Conservation (phyloP, 1,140 invertebrate genomes). For the Lepidurus couesii region DNA sequence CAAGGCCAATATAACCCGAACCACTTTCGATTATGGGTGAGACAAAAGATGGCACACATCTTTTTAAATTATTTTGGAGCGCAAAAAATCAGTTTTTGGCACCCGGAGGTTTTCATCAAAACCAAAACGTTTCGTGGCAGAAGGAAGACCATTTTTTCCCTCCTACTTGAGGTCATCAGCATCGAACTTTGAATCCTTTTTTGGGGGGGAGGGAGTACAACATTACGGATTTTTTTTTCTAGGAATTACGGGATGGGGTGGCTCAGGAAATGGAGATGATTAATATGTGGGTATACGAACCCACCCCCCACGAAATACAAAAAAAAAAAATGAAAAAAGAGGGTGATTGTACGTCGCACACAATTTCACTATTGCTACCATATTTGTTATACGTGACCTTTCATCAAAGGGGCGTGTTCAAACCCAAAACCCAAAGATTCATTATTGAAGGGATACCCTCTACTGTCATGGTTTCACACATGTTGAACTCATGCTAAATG, state of each 20-base stretch:
- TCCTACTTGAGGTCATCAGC: background rate
- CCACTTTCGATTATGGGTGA: slow-evolving; percentile 7
- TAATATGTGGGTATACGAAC: background rate
- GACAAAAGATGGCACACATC: background rate
- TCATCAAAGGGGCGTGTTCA: slow-evolving; percentile 8
- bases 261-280: background rate
- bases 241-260: background rate
- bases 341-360: slow-evolving; percentile 20
- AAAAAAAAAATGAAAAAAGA: background rate
- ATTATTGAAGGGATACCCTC: slow-evolving; percentile 18
- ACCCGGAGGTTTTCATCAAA: background rate
- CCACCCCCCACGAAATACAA: background rate
- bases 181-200: background rate
- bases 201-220: background rate
- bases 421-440: background rate
- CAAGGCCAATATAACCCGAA: background rate
- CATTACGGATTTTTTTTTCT: background rate
- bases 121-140: background rate
- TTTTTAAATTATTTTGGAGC: background rate
- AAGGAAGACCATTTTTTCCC: slow-evolving; percentile 18
- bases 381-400: slow-evolving; percentile 5
- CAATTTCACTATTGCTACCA: slow-evolving; percentile 15
- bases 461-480: slow-evolving; percentile 22
- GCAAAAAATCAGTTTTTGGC: slow-evolving; percentile 1
- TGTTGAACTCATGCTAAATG: slow-evolving; percentile 16